These are phyloP conservation scores for Polymixis lichenea DNA, from an alignment of 2,888 invertebrate species.

Conservation along the genomic window DNA sequence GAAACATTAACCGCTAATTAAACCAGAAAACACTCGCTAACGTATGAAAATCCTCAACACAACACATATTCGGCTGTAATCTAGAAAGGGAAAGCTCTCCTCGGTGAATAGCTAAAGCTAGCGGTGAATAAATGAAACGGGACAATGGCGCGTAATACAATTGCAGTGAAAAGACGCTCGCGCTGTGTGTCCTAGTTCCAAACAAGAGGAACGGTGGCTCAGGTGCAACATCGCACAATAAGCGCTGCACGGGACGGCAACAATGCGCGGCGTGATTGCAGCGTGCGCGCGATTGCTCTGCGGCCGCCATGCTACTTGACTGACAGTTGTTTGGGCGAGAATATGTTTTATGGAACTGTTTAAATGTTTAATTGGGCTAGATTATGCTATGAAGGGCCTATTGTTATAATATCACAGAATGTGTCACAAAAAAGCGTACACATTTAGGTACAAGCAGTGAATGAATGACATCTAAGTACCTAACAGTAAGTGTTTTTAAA, in stretches of 20 bases:
- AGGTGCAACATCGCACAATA: conserved; percentile 82
- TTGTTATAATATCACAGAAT: neutral
- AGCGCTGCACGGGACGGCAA: conserved; percentile 73
- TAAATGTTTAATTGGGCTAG: conserved; percentile 17
- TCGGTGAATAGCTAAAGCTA: conserved; percentile 74
- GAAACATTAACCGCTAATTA: too few species aligned
- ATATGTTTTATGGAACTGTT: conserved; percentile 23
- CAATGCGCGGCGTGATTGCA: conserved; percentile 74
- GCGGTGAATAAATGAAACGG: conserved; percentile 86
- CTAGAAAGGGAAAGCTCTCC: conserved; percentile 80
- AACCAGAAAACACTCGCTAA: conserved; percentile 37
- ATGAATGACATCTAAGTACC: neutral
- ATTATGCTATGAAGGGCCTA: neutral
- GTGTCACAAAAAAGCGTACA: neutral
- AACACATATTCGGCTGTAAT: conserved; percentile 70
- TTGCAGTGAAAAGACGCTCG: conserved; percentile 87
- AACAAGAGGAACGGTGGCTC: conserved; percentile 84
- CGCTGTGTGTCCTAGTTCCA: conserved; percentile 85
- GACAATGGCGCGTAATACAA: conserved; percentile 87
- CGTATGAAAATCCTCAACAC: conserved; percentile 31
- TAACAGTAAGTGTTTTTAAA: neutral
- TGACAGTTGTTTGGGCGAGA: conserved; percentile 66
- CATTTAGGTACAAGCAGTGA: neutral
- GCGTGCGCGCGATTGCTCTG: conserved; percentile 72
- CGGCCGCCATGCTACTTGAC: conserved; percentile 69